These are phyloP conservation scores for Phrynocephalus versicolor DNA, from an alignment of 2,113 vertebrate genomes.

Conservation along the genomic window DNA sequence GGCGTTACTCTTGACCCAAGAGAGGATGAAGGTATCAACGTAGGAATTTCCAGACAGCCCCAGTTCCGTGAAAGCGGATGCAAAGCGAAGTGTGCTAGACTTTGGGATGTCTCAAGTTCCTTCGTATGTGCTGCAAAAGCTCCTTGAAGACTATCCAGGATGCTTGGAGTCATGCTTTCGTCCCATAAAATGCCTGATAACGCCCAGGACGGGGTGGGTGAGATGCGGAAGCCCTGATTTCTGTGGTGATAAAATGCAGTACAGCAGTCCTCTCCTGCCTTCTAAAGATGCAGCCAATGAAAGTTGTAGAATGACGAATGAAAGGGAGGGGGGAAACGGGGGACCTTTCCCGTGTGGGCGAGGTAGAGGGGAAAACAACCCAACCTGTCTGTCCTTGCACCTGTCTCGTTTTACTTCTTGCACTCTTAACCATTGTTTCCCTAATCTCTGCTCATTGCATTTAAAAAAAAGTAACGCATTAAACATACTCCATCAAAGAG, in stretches of 20 bases:
- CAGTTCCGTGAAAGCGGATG: too few relatives aligned
- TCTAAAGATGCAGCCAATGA: constrained; percentile 39
- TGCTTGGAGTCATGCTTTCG: neutral
- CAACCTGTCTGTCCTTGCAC: constrained; percentile 65
- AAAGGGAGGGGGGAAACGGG: neutral
- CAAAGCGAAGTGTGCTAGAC: too few relatives aligned
- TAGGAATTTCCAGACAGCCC: neutral
- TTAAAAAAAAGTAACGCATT: constrained; percentile 55
- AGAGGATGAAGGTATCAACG: too few relatives aligned
- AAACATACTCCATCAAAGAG: constrained; percentile 48
- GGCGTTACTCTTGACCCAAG: too few relatives aligned
- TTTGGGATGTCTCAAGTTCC: too few relatives aligned
- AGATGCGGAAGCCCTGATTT: neutral
- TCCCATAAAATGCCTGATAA: too few relatives aligned
- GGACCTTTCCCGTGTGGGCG: constrained; percentile 28
- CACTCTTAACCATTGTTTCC: constrained; percentile 68
- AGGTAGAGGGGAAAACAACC: constrained; percentile 54
- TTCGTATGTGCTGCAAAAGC: neutral
- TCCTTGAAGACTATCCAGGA: neutral
- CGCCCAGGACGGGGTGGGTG: neutral
- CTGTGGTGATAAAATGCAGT: constrained; percentile 68
- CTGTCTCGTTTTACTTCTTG: constrained; percentile 56
- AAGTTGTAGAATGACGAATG: neutral
- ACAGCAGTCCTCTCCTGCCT: constrained; percentile 56
- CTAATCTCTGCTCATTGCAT: constrained; percentile 69